phyloP scores from a whole-genome alignment of 2,797 vertebrate genomes.

The Argyrosomus regius region DNA sequence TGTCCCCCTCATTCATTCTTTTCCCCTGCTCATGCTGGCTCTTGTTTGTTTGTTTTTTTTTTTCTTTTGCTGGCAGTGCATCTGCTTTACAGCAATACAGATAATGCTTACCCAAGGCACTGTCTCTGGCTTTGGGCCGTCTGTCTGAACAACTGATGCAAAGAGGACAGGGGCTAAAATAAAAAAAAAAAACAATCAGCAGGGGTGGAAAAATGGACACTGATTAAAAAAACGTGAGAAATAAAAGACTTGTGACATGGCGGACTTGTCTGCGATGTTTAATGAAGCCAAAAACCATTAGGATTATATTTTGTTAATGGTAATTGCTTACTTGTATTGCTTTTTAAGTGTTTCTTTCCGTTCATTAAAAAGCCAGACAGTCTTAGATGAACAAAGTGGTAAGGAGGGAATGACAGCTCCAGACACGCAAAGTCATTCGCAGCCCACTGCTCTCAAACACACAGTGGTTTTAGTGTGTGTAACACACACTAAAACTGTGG shows the following conservation, averaged over 20 bases:
- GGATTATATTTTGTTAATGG: constrained; percentile 70
- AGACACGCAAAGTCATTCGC: constrained; percentile 38
- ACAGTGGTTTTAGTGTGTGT: constrained; percentile 18
- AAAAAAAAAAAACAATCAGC: constrained; percentile 13
- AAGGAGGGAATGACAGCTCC: constrained; percentile 56
- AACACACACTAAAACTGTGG: constrained; percentile 5
- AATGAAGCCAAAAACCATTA: constrained; percentile 72
- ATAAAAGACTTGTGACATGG: constrained; percentile 49
- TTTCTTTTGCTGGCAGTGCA: constrained; percentile 63
- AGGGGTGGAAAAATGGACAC: constrained; percentile 33
- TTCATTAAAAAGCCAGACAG: constrained; percentile 74
- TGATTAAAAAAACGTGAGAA: constrained; percentile 16
- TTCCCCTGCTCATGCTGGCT: constrained; percentile 23
- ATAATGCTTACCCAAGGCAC: constrained; percentile 73
- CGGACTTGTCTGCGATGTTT: constrained; percentile 58
- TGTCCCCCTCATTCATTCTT: constrained; percentile 47
- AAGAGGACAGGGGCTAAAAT: neutral
- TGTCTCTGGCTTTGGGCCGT: constrained; percentile 22
- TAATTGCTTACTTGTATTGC: constrained; percentile 65
- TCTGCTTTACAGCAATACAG: constrained; percentile 72
- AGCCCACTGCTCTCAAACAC: constrained; percentile 42
- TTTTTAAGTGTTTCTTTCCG: constrained; percentile 75
- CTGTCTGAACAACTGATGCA: constrained; percentile 23
- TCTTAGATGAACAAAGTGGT: constrained; percentile 58
- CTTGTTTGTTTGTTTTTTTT: neutral